Evolutionary conservation across 2,797 vertebrate genomes (phyloP).

Genomic region (Triplophysa bombifrons): DNA sequence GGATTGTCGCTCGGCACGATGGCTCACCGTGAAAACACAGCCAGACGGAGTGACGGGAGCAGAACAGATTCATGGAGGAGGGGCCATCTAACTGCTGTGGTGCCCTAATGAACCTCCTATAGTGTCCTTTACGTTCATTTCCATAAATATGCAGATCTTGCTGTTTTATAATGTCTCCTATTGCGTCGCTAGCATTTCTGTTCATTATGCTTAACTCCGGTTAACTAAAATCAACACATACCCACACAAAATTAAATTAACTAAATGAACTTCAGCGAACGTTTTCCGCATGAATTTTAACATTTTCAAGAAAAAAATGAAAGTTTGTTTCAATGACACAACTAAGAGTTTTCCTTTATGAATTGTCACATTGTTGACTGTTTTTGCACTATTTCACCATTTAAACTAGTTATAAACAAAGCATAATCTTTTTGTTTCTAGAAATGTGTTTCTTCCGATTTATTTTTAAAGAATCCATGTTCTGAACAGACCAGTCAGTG

Average conservation of each 20-base stretch:
- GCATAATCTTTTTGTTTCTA: too few relatives aligned
- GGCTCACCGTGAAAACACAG: constrained; percentile 31
- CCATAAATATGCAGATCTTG: constrained; percentile 12
- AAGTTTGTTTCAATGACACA: not conserved
- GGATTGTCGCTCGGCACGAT: constrained; percentile 17
- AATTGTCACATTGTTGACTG: too few relatives aligned
- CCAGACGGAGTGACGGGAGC: constrained; percentile 25
- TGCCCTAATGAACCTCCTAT: constrained; percentile 8
- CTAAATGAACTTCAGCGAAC: not conserved
- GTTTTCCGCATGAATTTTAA: not conserved
- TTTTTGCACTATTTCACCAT: too few relatives aligned
- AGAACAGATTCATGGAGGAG: constrained; percentile 5
- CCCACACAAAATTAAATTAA: not conserved
- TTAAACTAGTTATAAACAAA: too few relatives aligned
- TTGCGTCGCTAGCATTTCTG: not conserved
- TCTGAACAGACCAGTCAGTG: too few relatives aligned
- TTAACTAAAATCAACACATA: not conserved
- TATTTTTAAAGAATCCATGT: too few relatives aligned
- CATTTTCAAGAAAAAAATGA: not conserved
- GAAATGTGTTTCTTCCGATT: too few relatives aligned
- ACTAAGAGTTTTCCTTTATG: too few relatives aligned
- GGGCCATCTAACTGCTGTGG: not conserved
- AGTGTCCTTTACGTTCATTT: constrained; percentile 1
- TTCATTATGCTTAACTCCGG: not conserved
- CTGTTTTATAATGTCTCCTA: not conserved